Conservation (phyloP, 1,140 invertebrate species). For the Cydia pomonella region DNA sequence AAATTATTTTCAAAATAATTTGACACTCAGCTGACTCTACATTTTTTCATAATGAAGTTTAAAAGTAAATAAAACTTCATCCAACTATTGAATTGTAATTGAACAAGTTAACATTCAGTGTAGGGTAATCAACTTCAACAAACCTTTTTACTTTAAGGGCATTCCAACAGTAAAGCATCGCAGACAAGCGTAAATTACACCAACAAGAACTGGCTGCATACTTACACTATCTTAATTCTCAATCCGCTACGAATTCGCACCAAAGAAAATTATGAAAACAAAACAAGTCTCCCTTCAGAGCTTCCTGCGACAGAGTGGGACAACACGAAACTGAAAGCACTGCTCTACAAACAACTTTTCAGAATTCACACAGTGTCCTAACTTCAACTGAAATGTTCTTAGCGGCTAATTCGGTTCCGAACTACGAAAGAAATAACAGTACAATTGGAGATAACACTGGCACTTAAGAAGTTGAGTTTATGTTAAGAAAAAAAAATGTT, state of each 20-base stretch:
- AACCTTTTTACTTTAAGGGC: slow-evolving; percentile 24
- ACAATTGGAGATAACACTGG: slow-evolving; percentile 40
- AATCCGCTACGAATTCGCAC: slow-evolving; percentile 59
- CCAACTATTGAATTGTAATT: background rate
- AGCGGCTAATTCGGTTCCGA: slow-evolving; percentile 41
- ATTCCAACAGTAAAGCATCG: slow-evolving; percentile 7
- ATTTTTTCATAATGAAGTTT: background rate
- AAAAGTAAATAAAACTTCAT: background rate
- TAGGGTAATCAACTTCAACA: slow-evolving; percentile 25
- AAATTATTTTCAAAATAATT: no score
- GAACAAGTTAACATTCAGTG: slow-evolving; percentile 8
- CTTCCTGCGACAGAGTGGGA: slow-evolving; percentile 56
- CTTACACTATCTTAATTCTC: slow-evolving; percentile 70
- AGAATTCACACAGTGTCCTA: slow-evolving; percentile 55
- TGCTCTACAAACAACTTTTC: slow-evolving; percentile 68
- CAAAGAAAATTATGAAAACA: slow-evolving; percentile 72
- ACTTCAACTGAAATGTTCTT: slow-evolving; percentile 43
- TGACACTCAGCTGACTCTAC: background rate
- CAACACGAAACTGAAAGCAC: slow-evolving; percentile 73
- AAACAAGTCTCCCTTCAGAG: slow-evolving; percentile 59
- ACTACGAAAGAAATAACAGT: slow-evolving; percentile 39
- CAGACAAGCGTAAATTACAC: slow-evolving; percentile 26
- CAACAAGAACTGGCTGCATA: slow-evolving; percentile 37
- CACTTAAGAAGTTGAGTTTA: slow-evolving; percentile 33
- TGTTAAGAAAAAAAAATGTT: slow-evolving; percentile 43